Conservation (phyloP, 1,140 invertebrate genomes). For the Anagrus nilaparvatae region DNA sequence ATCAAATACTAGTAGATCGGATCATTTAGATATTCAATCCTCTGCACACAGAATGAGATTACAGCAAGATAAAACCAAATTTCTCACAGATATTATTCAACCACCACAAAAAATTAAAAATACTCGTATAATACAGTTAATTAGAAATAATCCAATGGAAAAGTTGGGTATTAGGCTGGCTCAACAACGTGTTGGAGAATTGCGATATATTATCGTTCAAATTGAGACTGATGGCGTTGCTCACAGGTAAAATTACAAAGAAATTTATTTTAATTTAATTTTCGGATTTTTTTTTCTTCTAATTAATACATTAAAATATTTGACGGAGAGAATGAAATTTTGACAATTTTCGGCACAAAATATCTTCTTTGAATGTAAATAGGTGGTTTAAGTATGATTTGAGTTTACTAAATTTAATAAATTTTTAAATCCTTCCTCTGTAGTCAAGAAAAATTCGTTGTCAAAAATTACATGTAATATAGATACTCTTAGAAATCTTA, state of each 20-base stretch:
- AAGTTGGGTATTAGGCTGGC: slow-evolving; percentile 60
- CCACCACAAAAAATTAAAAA: slow-evolving; percentile 29
- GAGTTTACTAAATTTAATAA: no score
- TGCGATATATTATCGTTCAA: slow-evolving; percentile 72
- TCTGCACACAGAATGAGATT: slow-evolving; percentile 31
- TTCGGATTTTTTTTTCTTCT: background rate
- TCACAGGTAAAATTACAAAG: slow-evolving; percentile 58
- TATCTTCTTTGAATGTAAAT: no score
- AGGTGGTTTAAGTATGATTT: no score
- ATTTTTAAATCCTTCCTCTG: no score
- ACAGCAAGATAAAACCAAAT: slow-evolving; percentile 37
- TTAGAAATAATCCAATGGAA: slow-evolving; percentile 52
- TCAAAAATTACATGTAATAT: no score
- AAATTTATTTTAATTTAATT: slow-evolving; percentile 6
- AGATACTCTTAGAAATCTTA: no score
- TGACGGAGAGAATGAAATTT: background rate
- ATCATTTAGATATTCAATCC: slow-evolving; percentile 1
- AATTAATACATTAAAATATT: background rate
- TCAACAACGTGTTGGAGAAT: slow-evolving; percentile 52
- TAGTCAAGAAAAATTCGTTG: no score
- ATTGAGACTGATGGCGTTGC: slow-evolving; percentile 71
- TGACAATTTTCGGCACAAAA: no score
- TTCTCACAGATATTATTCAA: slow-evolving; percentile 37
- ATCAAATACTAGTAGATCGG: no score
- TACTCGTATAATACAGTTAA: slow-evolving; percentile 34